Evolutionary conservation across 2,888 invertebrate species (phyloP).

Genomic region (Matsumyia berberina): DNA sequence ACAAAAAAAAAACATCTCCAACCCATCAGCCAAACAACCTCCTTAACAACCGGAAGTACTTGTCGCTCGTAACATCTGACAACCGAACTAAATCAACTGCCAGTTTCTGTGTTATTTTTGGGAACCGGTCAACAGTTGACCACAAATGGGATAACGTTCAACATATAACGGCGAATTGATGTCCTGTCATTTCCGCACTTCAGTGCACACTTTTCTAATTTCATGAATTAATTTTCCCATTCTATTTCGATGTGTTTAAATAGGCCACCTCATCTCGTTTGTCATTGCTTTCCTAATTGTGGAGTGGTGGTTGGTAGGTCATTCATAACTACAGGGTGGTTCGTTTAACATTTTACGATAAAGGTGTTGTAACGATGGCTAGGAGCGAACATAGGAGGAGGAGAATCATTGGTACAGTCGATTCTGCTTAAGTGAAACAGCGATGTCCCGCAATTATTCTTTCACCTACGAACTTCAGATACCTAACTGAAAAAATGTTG

Average conservation of each 20-base stretch:
- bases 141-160: slow-evolving; percentile 35
- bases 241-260: slow-evolving; percentile 15
- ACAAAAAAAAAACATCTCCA: neutral
- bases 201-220: slow-evolving; percentile 32
- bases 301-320: neutral
- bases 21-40: neutral
- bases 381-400: too few relatives aligned
- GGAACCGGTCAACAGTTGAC: slow-evolving; percentile 23
- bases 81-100: slow-evolving; percentile 19
- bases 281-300: neutral
- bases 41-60: slow-evolving; percentile 10
- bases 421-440: too few relatives aligned
- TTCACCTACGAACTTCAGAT: too few relatives aligned
- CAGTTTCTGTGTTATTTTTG: neutral
- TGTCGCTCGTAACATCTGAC: slow-evolving; percentile 8
- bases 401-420: too few relatives aligned
- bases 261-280: neutral
- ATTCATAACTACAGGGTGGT: slow-evolving; percentile 7
- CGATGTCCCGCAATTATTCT: too few relatives aligned
- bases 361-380: neutral
- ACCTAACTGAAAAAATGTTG: too few relatives aligned
- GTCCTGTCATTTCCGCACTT: slow-evolving; percentile 40
- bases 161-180: slow-evolving; percentile 33
- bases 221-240: slow-evolving; percentile 20
- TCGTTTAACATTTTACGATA: too few relatives aligned